These are phyloP conservation scores for Sciaenops ocellatus DNA, from an alignment of 2,797 vertebrate species.

Conservation along the genomic window DNA sequence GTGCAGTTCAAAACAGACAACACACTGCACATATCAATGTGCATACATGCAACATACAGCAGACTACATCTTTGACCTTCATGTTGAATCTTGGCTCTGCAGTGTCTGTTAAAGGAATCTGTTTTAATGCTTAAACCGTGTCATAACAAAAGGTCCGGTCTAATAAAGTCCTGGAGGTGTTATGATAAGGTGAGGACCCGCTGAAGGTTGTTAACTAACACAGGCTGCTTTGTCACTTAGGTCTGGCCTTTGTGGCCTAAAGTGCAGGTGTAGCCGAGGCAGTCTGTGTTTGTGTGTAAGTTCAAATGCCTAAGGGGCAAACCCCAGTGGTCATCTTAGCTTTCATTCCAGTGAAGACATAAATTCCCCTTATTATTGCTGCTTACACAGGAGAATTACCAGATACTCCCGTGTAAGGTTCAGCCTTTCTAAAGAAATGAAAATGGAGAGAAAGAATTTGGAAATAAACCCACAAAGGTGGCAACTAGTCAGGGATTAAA, in stretches of 20 bases:
- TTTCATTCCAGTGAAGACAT: constrained; percentile 57
- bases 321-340: constrained; percentile 58
- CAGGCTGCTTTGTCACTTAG: constrained; percentile 66
- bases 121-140: constrained; percentile 54
- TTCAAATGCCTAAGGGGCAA: constrained; percentile 25
- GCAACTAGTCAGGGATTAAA: constrained; percentile 19
- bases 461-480: constrained; percentile 23
- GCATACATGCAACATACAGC: not conserved
- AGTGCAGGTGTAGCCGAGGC: constrained; percentile 58
- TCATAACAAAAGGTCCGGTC: constrained; percentile 56
- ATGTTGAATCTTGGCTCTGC: constrained; percentile 23
- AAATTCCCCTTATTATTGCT: constrained; percentile 52
- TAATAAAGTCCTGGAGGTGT: constrained; percentile 66
- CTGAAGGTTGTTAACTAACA: constrained; percentile 58
- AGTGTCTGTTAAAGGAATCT: constrained; percentile 62
- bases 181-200: constrained; percentile 52
- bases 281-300: constrained; percentile 4
- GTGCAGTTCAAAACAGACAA: not conserved
- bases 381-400: constrained; percentile 44
- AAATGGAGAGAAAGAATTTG: not conserved
- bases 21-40: not conserved
- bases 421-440: not conserved
- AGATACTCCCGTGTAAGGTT: constrained; percentile 33
- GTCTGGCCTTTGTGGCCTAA: constrained; percentile 33
- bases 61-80: not conserved